Percentiles rank a stretch among this genome's conserved stretches.
phyloP scores from a whole-genome alignment of 2,888 invertebrate species.

The Heliconius hortense region DNA sequence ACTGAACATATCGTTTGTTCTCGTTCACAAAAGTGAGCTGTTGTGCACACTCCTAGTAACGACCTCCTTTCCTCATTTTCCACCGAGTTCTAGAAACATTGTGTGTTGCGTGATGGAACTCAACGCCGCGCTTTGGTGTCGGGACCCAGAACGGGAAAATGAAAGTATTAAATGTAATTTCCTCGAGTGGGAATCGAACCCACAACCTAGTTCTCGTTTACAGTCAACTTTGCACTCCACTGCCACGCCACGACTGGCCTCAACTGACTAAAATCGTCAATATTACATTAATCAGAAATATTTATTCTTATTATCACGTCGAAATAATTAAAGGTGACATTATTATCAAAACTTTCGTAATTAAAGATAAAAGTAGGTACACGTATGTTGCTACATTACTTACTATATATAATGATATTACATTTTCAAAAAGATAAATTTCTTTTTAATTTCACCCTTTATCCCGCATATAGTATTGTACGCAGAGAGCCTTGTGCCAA shows the following conservation, averaged over 20 bases:
- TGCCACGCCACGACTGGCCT: not conserved
- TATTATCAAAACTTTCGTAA: constrained; percentile 11
- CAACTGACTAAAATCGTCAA: not conserved
- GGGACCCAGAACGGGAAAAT: not conserved
- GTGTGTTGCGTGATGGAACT: not conserved
- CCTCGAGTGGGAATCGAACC: not conserved
- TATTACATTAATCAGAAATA: too few relatives aligned
- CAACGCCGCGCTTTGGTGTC: not conserved
- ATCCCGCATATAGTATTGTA: too few relatives aligned
- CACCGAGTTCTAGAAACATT: not conserved
- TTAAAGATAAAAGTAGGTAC: constrained; percentile 10
- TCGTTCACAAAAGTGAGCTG: too few relatives aligned
- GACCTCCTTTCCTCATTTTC: not conserved
- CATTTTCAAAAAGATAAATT: not conserved
- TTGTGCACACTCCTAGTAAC: too few relatives aligned
- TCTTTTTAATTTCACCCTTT: too few relatives aligned
- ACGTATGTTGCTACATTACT: constrained; percentile 6
- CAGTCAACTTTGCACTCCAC: not conserved
- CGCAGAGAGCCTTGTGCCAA: too few relatives aligned
- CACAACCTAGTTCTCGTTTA: not conserved
- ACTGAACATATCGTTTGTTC: too few relatives aligned
- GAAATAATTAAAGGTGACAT: not conserved
- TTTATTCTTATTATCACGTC: not conserved
- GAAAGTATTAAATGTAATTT: not conserved
- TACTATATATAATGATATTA: not conserved